A percentile compares a stretch with the other conserved stretches of the same genome.
phyloP scores from a whole-genome alignment of 2,888 invertebrate species.

The Orchesellides sinensis region DNA sequence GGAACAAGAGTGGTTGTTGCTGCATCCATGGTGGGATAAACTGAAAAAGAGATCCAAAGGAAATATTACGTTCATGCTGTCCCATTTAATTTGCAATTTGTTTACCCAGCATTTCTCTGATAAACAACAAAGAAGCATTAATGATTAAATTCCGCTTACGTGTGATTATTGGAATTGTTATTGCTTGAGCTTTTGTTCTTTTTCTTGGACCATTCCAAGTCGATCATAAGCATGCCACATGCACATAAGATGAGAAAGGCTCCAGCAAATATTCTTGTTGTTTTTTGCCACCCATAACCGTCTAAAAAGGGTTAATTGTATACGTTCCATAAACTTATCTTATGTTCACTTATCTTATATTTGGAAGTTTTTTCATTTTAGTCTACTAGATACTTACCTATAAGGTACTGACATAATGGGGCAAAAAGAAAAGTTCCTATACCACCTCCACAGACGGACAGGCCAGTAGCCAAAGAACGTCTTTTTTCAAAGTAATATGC shows the following conservation, averaged over 20 bases:
- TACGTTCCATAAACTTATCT: background rate
- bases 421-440: constrained; percentile 93
- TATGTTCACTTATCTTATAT: background rate
- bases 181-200: constrained; percentile 65
- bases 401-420: constrained; percentile 85
- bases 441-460: constrained; percentile 92
- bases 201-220: constrained; percentile 88
- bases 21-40: constrained; percentile 30
- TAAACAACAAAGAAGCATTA: no score
- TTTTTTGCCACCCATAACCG: constrained; percentile 90
- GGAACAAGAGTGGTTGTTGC: constrained; percentile 24
- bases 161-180: constrained; percentile 47
- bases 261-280: constrained; percentile 88
- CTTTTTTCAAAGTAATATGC: constrained; percentile 93
- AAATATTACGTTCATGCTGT: no score
- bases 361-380: background rate
- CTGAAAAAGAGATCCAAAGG: background rate
- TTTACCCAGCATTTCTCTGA: no score
- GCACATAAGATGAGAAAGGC: constrained; percentile 90
- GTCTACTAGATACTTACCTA: constrained; percentile 76
- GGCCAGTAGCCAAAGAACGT: constrained; percentile 89
- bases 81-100: no score
- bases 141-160: constrained; percentile 23
- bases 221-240: constrained; percentile 89
- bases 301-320: constrained; percentile 77